Percentiles rank a stretch among this genome's conserved stretches.
These are phyloP conservation scores for Callocephalon fimbriatum DNA, from an alignment of 2,113 vertebrate species.

Conservation along the genomic window DNA sequence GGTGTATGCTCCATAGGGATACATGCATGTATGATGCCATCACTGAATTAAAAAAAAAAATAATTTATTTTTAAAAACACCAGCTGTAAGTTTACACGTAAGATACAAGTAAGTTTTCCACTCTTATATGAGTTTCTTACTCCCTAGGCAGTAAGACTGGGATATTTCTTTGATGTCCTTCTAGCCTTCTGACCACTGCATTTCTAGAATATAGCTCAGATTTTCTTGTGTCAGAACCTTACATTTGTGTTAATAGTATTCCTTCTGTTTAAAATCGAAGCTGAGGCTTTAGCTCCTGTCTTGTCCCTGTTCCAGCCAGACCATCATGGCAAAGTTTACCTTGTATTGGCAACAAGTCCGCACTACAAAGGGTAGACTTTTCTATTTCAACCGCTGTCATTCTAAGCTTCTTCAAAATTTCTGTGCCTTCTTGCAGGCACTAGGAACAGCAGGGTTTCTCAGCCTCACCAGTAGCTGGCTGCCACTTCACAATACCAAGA, in stretches of 20 bases:
- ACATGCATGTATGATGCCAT: fast-evolving
- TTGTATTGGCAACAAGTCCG: background rate
- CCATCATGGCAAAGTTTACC: conserved; percentile 8
- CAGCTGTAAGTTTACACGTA: background rate
- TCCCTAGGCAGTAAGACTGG: background rate
- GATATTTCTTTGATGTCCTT: background rate
- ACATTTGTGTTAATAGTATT: background rate
- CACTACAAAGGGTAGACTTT: background rate
- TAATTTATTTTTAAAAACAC: background rate
- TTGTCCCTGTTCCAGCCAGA: background rate
- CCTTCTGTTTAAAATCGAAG: background rate
- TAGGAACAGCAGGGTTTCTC: background rate
- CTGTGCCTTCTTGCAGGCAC: background rate
- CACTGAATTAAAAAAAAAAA: background rate
- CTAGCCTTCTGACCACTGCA: background rate
- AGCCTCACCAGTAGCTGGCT: background rate
- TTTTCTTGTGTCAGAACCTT: background rate
- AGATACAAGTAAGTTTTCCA: background rate
- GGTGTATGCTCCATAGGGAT: background rate
- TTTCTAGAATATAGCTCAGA: background rate
- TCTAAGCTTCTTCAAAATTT: background rate
- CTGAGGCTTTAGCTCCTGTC: background rate
- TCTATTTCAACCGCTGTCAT: conserved; percentile 27
- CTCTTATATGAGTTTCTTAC: background rate
- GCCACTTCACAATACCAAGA: background rate